A percentile compares a stretch with the other conserved stretches of the same genome.
phyloP scores from a whole-genome alignment of 1,140 invertebrate species.

The Zaprionus camerounensis region DNA sequence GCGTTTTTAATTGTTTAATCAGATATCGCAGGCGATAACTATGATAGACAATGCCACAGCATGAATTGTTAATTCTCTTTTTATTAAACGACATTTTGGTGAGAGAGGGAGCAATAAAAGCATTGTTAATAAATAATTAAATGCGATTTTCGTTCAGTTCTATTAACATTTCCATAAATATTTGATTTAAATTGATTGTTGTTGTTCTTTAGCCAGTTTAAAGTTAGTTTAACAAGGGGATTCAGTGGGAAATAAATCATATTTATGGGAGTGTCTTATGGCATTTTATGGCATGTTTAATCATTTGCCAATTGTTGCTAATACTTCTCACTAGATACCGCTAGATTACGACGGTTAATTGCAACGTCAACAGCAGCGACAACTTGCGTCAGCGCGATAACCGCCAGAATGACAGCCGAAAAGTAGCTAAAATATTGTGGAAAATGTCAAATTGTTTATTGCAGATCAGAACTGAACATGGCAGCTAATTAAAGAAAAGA shows the following conservation, averaged over 20 bases:
- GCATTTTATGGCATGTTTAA: conserved; percentile 5
- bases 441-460: conserved; percentile 65
- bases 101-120: not conserved
- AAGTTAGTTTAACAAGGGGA: not conserved
- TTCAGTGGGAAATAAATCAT: not conserved
- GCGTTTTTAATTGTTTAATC: conserved; percentile 51
- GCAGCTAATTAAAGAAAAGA: conserved; percentile 67
- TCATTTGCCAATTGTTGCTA: conserved; percentile 8
- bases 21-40: conserved; percentile 41
- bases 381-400: conserved; percentile 33
- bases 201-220: conserved; percentile 25
- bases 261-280: not conserved
- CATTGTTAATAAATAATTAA: conserved; percentile 46
- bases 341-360: conserved; percentile 13
- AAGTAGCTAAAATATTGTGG: conserved; percentile 9
- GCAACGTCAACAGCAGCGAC: conserved; percentile 29
- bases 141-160: conserved; percentile 40
- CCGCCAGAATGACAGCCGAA: not conserved
- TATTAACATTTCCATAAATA: conserved; percentile 60
- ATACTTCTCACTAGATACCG: conserved; percentile 8
- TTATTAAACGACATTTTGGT: conserved; percentile 23
- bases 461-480: conserved; percentile 44
- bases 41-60: conserved; percentile 28
- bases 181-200: conserved; percentile 61
- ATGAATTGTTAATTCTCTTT: conserved; percentile 10